Evolutionary conservation across 2,113 vertebrate species (phyloP).

Genomic region (Cygnus buccinator): DNA sequence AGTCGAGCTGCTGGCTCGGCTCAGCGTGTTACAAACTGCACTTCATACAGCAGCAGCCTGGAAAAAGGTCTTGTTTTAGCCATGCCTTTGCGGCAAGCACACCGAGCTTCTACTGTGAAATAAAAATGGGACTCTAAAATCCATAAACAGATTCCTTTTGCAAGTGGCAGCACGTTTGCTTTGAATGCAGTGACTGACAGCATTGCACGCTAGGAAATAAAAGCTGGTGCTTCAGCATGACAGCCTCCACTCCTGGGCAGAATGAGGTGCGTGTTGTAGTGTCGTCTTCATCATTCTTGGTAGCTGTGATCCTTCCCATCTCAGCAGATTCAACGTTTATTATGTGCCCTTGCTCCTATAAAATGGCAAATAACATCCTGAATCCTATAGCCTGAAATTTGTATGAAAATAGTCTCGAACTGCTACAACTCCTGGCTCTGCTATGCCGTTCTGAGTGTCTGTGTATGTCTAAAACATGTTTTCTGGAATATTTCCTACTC

Average conservation of each 20-base stretch:
- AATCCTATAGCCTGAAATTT: not conserved
- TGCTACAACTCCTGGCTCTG: not conserved
- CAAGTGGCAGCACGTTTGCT: not conserved
- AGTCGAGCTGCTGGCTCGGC: not conserved
- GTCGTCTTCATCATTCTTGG: not conserved
- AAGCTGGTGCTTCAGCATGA: not conserved
- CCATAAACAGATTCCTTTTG: not conserved
- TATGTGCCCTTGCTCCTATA: not conserved
- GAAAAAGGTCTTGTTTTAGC: not conserved
- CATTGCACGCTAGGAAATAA: not conserved
- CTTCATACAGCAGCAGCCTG: not conserved
- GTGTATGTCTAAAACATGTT: not conserved
- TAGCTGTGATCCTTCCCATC: not conserved
- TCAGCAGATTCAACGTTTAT: not conserved
- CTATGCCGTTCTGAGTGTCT: not conserved
- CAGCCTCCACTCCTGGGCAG: not conserved
- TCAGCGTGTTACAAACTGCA: not conserved
- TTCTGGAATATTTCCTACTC: not conserved
- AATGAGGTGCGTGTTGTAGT: not conserved
- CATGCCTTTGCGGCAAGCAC: not conserved
- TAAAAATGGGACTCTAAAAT: rapidly evolving
- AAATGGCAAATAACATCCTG: not conserved
- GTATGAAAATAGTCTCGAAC: not conserved
- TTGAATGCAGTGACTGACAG: not conserved
- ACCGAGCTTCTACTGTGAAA: not conserved